phyloP scores from a whole-genome alignment of 53 echinoderm and acorn worm genomes.

The Apostichopus leukothele region DNA sequence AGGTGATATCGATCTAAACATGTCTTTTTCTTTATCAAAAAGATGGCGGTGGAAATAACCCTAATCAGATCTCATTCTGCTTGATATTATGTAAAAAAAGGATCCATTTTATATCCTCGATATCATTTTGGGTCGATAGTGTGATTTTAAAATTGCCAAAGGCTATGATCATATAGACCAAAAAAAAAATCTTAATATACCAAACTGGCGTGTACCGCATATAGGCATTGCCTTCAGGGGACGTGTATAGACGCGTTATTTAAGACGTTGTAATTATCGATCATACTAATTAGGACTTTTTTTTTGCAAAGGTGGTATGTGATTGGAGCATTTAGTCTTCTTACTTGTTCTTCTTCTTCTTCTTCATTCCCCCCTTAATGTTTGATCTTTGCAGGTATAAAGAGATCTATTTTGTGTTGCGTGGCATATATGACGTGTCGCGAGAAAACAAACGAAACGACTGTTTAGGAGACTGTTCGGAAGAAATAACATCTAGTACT shows the following conservation, averaged over 20 bases:
- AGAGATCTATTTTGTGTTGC: too few species aligned
- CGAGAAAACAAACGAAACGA: too few species aligned
- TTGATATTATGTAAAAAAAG: not conserved
- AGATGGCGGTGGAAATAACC: conserved; percentile 36
- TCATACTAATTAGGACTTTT: not conserved
- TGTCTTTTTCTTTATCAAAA: not conserved
- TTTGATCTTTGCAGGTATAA: too few species aligned
- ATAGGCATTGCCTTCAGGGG: not conserved
- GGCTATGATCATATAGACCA: not conserved
- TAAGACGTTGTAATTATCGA: conserved; percentile 22
- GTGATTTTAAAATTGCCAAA: conserved; percentile 33
- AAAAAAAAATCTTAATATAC: not conserved
- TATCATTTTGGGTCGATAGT: conserved; percentile 11
- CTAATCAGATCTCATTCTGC: conserved; percentile 29
- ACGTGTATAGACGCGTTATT: not conserved
- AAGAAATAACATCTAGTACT: too few species aligned
- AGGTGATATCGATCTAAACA: not conserved
- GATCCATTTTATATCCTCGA: not conserved
- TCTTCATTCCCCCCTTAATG: too few species aligned
- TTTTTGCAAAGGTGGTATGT: not conserved
- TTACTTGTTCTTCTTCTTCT: not conserved
- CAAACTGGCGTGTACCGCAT: too few species aligned
- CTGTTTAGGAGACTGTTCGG: too few species aligned
- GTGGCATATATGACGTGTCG: too few species aligned
- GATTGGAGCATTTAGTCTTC: not conserved